Conservation (phyloP, 1,140 invertebrate genomes). For the Drosophila nannoptera region DNA sequence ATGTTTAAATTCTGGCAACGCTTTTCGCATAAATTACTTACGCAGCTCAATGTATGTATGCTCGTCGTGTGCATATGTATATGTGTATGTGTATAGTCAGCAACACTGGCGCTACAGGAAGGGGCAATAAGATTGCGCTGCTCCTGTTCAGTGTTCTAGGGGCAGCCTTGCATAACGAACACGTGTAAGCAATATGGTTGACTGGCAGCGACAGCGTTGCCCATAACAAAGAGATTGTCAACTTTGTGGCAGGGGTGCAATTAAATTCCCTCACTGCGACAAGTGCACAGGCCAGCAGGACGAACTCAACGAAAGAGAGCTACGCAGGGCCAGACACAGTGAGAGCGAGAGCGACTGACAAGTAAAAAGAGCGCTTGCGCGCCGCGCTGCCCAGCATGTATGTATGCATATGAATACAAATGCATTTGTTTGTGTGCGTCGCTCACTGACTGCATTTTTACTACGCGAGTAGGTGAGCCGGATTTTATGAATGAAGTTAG, state of each 20-base stretch:
- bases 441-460: slow-evolving; percentile 60
- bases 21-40: slow-evolving; percentile 72
- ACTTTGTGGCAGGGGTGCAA: slow-evolving; percentile 37
- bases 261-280: slow-evolving; percentile 48
- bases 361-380: slow-evolving; percentile 62
- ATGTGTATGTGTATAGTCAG: slow-evolving; percentile 26
- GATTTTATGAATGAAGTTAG: slow-evolving; percentile 72
- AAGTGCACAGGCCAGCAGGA: slow-evolving; percentile 54
- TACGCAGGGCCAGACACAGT: not conserved
- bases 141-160: slow-evolving; percentile 27
- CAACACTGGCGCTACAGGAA: slow-evolving; percentile 55
- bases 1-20: slow-evolving; percentile 72
- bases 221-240: slow-evolving; percentile 57
- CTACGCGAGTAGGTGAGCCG: slow-evolving; percentile 74
- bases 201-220: slow-evolving; percentile 27
- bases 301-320: slow-evolving; percentile 34
- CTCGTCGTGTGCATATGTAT: slow-evolving; percentile 23
- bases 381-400: slow-evolving; percentile 11
- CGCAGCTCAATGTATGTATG: slow-evolving; percentile 12
- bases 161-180: slow-evolving; percentile 75
- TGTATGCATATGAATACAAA: not conserved
- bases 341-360: slow-evolving; percentile 6
- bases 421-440: slow-evolving; percentile 3
- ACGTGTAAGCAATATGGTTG: slow-evolving; percentile 66
- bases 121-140: slow-evolving; percentile 63